These are phyloP conservation scores for Falco columbarius DNA, from an alignment of 2,797 vertebrate genomes.

Conservation along the genomic window DNA sequence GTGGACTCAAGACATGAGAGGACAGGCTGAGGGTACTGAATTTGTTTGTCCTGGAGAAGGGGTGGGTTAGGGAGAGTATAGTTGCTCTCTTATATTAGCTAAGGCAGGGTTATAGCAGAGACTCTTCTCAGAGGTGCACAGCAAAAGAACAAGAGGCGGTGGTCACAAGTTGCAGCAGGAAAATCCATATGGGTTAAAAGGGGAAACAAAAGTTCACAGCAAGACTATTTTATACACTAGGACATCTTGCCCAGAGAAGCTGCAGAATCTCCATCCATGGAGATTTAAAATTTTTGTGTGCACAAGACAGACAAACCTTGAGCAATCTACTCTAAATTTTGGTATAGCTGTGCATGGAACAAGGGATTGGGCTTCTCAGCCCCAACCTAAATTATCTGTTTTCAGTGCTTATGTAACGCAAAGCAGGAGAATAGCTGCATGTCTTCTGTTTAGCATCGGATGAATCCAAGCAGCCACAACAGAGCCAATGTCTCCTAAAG, in stretches of 20 bases:
- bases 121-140: not conserved
- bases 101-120: not conserved
- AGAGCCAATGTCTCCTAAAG: not conserved
- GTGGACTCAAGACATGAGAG: not conserved
- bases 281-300: not conserved
- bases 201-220: not conserved
- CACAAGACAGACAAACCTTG: not conserved
- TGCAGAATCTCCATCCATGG: not conserved
- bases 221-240: not conserved
- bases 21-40: not conserved
- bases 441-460: not conserved
- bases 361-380: not conserved
- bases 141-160: not conserved
- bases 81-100: not conserved
- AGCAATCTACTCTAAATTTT: not conserved
- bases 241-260: not conserved
- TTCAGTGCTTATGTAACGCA: not conserved
- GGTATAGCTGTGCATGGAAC: not conserved
- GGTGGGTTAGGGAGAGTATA: not conserved
- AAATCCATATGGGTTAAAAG: not conserved
- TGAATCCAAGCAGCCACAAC: constrained; percentile 8
- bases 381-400: not conserved
- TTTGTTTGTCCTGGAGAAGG: not conserved
- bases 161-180: not conserved
- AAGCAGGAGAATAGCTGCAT: not conserved